Conservation (phyloP, 1,140 invertebrate species). For the Drosophila equinoxialis region DNA sequence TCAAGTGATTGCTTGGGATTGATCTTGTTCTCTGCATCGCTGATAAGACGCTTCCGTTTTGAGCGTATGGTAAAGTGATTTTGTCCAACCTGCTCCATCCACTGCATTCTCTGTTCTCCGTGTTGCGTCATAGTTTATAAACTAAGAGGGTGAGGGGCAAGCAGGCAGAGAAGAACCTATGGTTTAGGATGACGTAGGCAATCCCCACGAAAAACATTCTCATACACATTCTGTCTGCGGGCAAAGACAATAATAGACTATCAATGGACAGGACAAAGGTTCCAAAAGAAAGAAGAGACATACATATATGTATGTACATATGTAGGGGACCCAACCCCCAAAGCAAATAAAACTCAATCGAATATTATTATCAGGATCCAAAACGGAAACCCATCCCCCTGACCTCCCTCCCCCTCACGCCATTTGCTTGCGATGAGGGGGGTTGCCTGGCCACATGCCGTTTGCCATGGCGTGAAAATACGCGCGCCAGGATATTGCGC, state of each 20-base stretch:
- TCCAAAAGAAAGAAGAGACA: neutral
- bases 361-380: slow-evolving; percentile 73
- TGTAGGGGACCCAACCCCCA: slow-evolving; percentile 55
- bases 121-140: slow-evolving; percentile 62
- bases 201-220: slow-evolving; percentile 38
- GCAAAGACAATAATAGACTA: slow-evolving; percentile 78
- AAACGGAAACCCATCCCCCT: slow-evolving; percentile 30
- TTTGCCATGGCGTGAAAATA: slow-evolving; percentile 49
- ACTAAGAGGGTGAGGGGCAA: neutral
- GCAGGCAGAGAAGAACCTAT: neutral
- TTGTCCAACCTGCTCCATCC: neutral
- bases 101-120: slow-evolving; percentile 16
- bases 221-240: slow-evolving; percentile 45
- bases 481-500: slow-evolving; percentile 48
- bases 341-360: slow-evolving; percentile 79
- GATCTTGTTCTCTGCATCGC: slow-evolving; percentile 30
- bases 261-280: slow-evolving; percentile 44
- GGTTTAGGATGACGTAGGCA: slow-evolving; percentile 49
- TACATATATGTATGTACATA: neutral
- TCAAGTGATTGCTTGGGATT: neutral
- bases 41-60: slow-evolving; percentile 14
- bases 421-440: slow-evolving; percentile 40
- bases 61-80: slow-evolving; percentile 5
- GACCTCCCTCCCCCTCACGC: no score
- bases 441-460: slow-evolving; percentile 68